These are phyloP conservation scores for Trisateles emortualis DNA, from an alignment of 2,888 invertebrate species.

Conservation along the genomic window DNA sequence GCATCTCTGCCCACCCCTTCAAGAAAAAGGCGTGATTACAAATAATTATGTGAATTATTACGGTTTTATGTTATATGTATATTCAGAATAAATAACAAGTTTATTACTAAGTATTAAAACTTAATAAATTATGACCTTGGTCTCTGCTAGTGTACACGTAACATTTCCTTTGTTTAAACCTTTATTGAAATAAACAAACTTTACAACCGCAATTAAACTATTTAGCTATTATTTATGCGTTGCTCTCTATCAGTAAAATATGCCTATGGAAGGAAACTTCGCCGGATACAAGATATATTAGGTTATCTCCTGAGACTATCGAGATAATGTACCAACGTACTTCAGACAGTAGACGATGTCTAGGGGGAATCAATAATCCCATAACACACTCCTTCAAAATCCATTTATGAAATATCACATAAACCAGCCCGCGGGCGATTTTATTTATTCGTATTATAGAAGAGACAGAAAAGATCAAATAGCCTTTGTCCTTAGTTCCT, in stretches of 20 bases:
- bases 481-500: conserved; percentile 79
- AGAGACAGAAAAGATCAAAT: conserved; percentile 81
- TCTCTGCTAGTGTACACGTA: too few species aligned
- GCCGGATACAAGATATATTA: conserved; percentile 54
- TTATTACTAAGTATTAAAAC: too few species aligned
- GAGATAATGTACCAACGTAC: conserved; percentile 60
- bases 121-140: too few species aligned
- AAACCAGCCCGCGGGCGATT: conserved; percentile 73
- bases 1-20: too few species aligned
- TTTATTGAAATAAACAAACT: too few species aligned
- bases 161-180: too few species aligned
- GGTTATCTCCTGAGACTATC: conserved; percentile 59
- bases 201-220: too few species aligned
- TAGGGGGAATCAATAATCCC: conserved; percentile 73
- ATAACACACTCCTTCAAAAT: conserved; percentile 75
- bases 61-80: too few species aligned
- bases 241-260: conserved; percentile 38
- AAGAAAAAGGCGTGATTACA: too few species aligned
- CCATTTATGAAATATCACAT: conserved; percentile 81
- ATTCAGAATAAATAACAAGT: not conserved
- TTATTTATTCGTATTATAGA: conserved; percentile 76
- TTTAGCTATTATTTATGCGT: too few species aligned
- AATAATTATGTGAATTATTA: too few species aligned
- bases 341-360: conserved; percentile 55
- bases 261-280: conserved; percentile 33